Evolutionary conservation across 2,797 vertebrate species (phyloP).

Genomic region (Lindbergichthys nudifrons): DNA sequence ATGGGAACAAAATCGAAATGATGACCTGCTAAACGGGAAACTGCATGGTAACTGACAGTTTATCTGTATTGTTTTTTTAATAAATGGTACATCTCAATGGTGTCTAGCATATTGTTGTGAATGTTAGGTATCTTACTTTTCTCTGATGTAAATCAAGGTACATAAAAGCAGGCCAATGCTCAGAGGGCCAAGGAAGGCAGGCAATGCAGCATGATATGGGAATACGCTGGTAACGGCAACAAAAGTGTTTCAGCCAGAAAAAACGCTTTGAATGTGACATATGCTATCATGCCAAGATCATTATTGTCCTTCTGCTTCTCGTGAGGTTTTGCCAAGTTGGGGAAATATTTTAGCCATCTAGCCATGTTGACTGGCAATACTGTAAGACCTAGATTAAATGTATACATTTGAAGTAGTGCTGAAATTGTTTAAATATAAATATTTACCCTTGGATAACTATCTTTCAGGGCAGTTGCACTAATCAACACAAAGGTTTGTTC

Average conservation of each 20-base stretch:
- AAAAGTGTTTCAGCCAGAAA: slow-evolving; percentile 48
- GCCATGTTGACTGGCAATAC: not conserved
- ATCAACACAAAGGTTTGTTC: not conserved
- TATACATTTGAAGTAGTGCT: no score
- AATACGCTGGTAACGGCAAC: slow-evolving; percentile 33
- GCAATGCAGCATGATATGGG: slow-evolving; percentile 24
- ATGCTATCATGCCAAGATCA: not conserved
- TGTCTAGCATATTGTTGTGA: not conserved
- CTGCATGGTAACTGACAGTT: slow-evolving; percentile 9
- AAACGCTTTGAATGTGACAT: slow-evolving; percentile 31
- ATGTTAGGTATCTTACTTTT: slow-evolving; percentile 5
- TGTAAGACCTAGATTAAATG: not conserved
- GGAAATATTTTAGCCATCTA: slow-evolving; percentile 28
- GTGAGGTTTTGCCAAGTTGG: slow-evolving; percentile 20
- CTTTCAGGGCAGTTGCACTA: not conserved
- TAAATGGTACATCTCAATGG: not conserved
- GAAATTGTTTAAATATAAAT: not conserved
- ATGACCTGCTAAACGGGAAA: slow-evolving; percentile 18
- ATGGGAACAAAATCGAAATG: slow-evolving; percentile 23
- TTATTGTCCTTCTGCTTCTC: slow-evolving; percentile 39
- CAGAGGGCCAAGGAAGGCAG: slow-evolving; percentile 28
- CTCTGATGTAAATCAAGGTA: slow-evolving; percentile 20
- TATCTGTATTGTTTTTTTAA: no score
- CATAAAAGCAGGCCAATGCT: slow-evolving; percentile 13
- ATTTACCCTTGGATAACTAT: not conserved